Conservation (phyloP, 2,888 invertebrate genomes). For the Eurytoma californica region DNA sequence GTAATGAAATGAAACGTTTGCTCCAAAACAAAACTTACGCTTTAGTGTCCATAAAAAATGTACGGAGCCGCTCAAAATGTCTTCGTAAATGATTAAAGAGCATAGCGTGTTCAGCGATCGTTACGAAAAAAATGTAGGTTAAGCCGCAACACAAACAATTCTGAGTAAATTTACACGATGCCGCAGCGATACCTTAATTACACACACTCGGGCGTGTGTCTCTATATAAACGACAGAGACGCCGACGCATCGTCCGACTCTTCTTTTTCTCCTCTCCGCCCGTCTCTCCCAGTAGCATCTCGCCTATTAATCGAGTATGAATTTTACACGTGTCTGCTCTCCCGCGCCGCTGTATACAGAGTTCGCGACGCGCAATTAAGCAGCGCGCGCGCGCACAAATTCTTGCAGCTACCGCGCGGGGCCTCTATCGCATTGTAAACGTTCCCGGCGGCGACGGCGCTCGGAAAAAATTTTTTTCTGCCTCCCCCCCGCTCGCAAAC, state of each 20-base stretch:
- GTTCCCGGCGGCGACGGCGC: conserved; percentile 7
- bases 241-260: neutral
- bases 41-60: conserved; percentile 15
- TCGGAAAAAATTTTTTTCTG: conserved; percentile 44
- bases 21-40: neutral
- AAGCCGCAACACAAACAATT: conserved; percentile 37
- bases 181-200: conserved; percentile 46
- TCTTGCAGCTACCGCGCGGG: conserved; percentile 13
- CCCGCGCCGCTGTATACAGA: neutral
- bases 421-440: conserved; percentile 41
- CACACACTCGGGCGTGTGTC: conserved; percentile 3
- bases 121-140: conserved; percentile 45
- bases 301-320: conserved; percentile 25
- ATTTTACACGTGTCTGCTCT: conserved; percentile 29
- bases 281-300: conserved; percentile 3
- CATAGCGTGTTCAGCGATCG: conserved; percentile 6
- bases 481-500: conserved; percentile 11
- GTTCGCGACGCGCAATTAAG: conserved; percentile 30
- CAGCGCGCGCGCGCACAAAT: conserved; percentile 11
- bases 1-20: conserved; percentile 4
- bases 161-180: conserved; percentile 46
- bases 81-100: conserved; percentile 32
- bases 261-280: neutral
- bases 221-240: conserved; percentile 3
- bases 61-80: neutral